A percentile compares a stretch with the other conserved stretches of the same genome.
phyloP scores from a whole-genome alignment of 1,140 invertebrate species.

The Harpegnathos saltator region DNA sequence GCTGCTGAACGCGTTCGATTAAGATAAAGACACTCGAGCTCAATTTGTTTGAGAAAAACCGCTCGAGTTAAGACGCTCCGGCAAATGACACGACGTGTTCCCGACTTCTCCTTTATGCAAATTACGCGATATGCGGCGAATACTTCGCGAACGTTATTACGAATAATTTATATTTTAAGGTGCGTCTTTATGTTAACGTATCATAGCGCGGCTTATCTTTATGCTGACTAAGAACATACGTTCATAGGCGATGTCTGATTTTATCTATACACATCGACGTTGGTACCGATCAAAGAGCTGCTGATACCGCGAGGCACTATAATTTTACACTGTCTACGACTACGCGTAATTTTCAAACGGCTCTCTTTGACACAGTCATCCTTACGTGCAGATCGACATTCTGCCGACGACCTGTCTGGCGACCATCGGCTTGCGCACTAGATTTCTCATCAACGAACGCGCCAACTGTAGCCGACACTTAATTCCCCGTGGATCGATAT shows the following conservation, averaged over 20 bases:
- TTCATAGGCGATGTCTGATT: conserved; percentile 44
- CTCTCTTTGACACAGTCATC: conserved; percentile 36
- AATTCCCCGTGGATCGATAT: background rate
- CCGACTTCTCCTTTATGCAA: background rate
- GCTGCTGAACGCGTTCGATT: too few species aligned
- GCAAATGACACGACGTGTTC: background rate
- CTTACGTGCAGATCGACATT: conserved; percentile 42
- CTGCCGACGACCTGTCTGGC: background rate
- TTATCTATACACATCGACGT: conserved; percentile 51
- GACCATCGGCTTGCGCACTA: background rate
- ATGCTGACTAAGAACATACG: conserved; percentile 44
- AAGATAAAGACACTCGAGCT: background rate
- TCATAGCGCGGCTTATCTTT: conserved; percentile 36
- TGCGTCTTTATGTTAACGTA: conserved; percentile 30
- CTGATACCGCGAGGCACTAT: conserved; percentile 36
- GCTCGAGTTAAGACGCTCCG: background rate
- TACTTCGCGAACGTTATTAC: conserved; percentile 26
- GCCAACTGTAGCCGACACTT: background rate
- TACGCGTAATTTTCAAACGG: conserved; percentile 27
- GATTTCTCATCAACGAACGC: background rate
- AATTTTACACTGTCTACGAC: conserved; percentile 42
- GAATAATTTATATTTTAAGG: conserved; percentile 44
- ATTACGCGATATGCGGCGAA: background rate
- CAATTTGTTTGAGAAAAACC: background rate
- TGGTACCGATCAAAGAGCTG: conserved; percentile 46